A percentile compares a stretch with the other conserved stretches of the same genome.
phyloP scores from a whole-genome alignment of 2,113 vertebrate species.

The Hassar affinis region DNA sequence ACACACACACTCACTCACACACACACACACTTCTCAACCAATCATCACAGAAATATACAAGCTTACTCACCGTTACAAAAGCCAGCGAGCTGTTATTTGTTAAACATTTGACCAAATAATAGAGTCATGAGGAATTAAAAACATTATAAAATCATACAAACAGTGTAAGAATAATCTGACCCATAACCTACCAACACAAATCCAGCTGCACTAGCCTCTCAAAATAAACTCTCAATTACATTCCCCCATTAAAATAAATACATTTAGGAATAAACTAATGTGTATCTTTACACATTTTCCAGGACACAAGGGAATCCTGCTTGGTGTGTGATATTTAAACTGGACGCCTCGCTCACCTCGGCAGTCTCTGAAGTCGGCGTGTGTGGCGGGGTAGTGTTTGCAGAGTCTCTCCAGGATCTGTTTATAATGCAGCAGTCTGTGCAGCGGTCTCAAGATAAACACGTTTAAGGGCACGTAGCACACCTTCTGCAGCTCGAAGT shows the following conservation, averaged over 20 bases:
- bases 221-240: background rate
- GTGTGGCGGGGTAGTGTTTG: constrained; percentile 86
- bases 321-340: background rate
- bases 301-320: background rate
- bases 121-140: background rate
- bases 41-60: background rate
- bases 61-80: background rate
- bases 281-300: background rate
- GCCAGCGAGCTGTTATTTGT: background rate
- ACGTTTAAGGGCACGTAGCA: constrained; percentile 95
- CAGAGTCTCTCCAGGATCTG: constrained; percentile 95
- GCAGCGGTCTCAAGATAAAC: constrained; percentile 92
- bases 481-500: constrained; percentile 96
- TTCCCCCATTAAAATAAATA: background rate
- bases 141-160: background rate
- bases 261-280: background rate
- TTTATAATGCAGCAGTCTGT: constrained; percentile 96
- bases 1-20: too few species aligned
- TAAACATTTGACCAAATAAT: background rate
- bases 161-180: background rate
- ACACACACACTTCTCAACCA: background rate
- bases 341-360: constrained; percentile 72
- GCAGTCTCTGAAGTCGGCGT: constrained; percentile 90
- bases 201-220: background rate
- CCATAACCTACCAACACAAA: background rate